Evolutionary conservation across 2,888 invertebrate species (phyloP).

Genomic region (Encarsia formosa): DNA sequence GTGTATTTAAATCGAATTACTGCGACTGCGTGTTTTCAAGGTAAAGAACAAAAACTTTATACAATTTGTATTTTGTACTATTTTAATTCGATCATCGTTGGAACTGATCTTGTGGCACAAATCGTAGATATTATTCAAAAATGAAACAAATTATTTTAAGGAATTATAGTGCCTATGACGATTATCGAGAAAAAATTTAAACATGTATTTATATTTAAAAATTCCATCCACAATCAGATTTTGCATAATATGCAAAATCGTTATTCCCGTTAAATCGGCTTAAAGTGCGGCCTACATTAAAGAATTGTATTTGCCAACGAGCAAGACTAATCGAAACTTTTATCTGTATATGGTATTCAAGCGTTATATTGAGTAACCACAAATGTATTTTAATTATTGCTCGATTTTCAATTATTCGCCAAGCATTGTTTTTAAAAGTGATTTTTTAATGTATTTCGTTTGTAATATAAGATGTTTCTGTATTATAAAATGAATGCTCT

Average conservation of each 20-base stretch:
- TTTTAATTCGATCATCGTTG: conserved; percentile 22
- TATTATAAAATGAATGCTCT: conserved; percentile 24
- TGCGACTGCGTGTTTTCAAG: conserved; percentile 14
- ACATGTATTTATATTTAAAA: conserved; percentile 13
- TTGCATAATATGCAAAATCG: conserved; percentile 6
- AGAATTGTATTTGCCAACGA: too few species aligned
- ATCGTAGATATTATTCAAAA: neutral
- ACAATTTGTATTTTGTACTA: conserved; percentile 18
- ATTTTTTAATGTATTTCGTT: conserved; percentile 22
- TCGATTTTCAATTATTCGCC: conserved; percentile 16
- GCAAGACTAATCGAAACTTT: conserved; percentile 23
- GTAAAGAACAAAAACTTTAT: conserved; percentile 18
- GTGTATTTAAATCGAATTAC: conserved; percentile 24
- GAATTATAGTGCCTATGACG: conserved; percentile 13
- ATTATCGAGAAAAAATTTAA: conserved; percentile 16
- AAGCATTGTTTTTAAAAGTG: conserved; percentile 18
- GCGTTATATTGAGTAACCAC: conserved; percentile 22
- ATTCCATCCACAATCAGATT: conserved; percentile 21
- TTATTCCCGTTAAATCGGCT: conserved; percentile 10
- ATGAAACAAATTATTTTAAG: neutral
- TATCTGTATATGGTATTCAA: conserved; percentile 23
- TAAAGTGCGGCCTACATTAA: conserved; percentile 15
- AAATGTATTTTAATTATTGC: conserved; percentile 24
- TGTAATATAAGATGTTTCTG: conserved; percentile 26
- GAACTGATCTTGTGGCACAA: neutral